Evolutionary conservation across 2,113 vertebrate genomes (phyloP).

Genomic region (Nibea coibor): DNA sequence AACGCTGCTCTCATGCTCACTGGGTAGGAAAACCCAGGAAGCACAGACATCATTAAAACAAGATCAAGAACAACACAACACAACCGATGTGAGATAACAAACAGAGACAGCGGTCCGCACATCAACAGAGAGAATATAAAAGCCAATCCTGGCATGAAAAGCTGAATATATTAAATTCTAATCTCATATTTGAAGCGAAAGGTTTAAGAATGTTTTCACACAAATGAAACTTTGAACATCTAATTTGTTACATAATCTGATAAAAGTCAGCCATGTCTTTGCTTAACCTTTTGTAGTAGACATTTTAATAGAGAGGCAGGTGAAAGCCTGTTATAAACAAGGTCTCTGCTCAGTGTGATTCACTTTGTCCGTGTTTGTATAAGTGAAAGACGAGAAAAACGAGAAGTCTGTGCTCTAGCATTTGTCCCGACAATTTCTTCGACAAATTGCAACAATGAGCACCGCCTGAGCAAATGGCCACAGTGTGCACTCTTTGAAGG

Average conservation of each 20-base stretch:
- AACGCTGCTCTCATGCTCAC: slow-evolving; percentile 61
- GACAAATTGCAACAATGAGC: slow-evolving; percentile 17
- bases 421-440: background rate
- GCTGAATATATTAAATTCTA: background rate
- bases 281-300: background rate
- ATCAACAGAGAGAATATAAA: background rate
- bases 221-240: background rate
- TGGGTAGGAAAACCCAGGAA: slow-evolving; percentile 56
- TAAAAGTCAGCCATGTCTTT: slow-evolving; percentile 6
- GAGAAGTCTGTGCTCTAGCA: background rate
- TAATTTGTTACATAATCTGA: background rate
- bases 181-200: background rate
- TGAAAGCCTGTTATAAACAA: background rate
- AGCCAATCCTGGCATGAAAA: background rate
- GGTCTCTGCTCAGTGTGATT: slow-evolving; percentile 19
- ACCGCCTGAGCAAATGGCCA: slow-evolving; percentile 2
- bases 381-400: slow-evolving; percentile 1
- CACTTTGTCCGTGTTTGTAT: slow-evolving; percentile 4
- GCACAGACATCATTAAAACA: slow-evolving; percentile 55
- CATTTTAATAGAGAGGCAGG: background rate
- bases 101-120: background rate
- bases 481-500: background rate
- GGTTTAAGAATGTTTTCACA: background rate
- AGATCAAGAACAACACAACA: slow-evolving; percentile 39
- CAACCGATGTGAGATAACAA: slow-evolving; percentile 15